These are phyloP conservation scores for Harpegnathos saltator DNA, from an alignment of 1,140 invertebrate genomes.

Conservation along the genomic window DNA sequence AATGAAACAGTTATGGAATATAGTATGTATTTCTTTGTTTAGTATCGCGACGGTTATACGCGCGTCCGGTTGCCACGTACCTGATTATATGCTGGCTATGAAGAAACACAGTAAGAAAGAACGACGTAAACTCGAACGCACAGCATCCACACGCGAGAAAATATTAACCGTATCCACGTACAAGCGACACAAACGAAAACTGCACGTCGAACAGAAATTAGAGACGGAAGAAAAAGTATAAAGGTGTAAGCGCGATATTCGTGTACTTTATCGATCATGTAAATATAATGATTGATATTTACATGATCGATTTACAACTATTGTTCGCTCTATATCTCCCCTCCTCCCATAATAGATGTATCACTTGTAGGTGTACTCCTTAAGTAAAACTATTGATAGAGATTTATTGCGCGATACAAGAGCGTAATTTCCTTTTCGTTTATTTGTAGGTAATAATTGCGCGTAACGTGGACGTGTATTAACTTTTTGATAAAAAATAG, in stretches of 20 bases:
- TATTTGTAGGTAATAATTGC: too few relatives aligned
- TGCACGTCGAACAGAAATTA: background rate
- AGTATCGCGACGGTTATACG: constrained; percentile 95
- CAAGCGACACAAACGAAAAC: constrained; percentile 69
- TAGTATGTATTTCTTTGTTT: constrained; percentile 68
- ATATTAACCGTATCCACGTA: constrained; percentile 88
- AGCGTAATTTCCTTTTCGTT: too few relatives aligned
- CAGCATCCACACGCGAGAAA: constrained; percentile 87
- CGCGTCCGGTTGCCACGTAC: constrained; percentile 95
- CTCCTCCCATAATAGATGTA: too few relatives aligned
- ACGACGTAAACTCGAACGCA: constrained; percentile 87
- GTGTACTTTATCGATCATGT: background rate
- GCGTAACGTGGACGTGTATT: too few relatives aligned
- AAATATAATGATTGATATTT: too few relatives aligned
- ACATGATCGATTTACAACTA: too few relatives aligned
- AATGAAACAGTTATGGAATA: constrained; percentile 44
- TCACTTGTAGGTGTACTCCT: too few relatives aligned
- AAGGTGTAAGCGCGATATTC: constrained; percentile 6
- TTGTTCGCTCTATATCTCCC: too few relatives aligned
- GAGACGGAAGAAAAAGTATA: background rate
- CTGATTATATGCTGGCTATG: constrained; percentile 94
- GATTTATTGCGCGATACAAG: too few relatives aligned
- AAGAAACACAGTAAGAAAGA: constrained; percentile 91
- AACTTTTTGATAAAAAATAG: too few relatives aligned
- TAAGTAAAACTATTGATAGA: too few relatives aligned